Base-by-base conservation (phyloP, 2,113 vertebrate species). In the Choloepus hoffmanni region DNA sequence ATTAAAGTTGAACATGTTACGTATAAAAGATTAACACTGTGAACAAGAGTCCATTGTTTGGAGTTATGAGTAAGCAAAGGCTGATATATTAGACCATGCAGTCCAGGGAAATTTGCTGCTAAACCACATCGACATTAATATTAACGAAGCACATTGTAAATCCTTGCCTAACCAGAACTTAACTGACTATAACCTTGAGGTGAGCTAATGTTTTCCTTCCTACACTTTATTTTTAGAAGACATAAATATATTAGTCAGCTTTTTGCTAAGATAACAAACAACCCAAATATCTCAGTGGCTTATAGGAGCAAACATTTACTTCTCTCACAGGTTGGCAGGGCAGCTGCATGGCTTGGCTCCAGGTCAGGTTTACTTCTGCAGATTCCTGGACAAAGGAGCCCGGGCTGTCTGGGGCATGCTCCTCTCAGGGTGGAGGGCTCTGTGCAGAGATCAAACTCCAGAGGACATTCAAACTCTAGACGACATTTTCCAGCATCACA, bases 61-160 rank as follows among this genome's bases (percentile, higher is more conserved):
- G 15, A 15, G 67, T 43, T 13, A n/a, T 1, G 28, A 63, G 45
- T 33, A 4, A 50, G 36, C 10, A 45, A 50, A 19, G 13, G 23
- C 7, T 18, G 0, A 2, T 12, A 8, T 36, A 43, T 40, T 8
- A 55, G 55, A 12, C 7, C 0, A n/a, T 40, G 33, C 24, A 45
- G 70, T 55, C 58, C 65, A 45, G 23, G 90, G 53, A 33, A 28
- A 45, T 43, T 26, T 55, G 81, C 19, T n/a, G 3, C 70, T 19
- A 19, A 91, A n/a, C 77, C 28, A 19, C 77, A n/a, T 60, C 15
- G 7, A 23, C 28, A 30, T 60, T 73, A 36, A 30, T 28, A 7
- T 30, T 36, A 28, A 62, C 28, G 65, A 21, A 36, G 43, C 13
- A 33, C n/a, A 1, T n/a, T 53, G 45, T 50, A 53, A 53, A 43